A percentile compares a stretch with the other conserved stretches of the same genome.
phyloP scores from a whole-genome alignment of 2,113 vertebrate species.

The Motacilla tschutschensis region DNA sequence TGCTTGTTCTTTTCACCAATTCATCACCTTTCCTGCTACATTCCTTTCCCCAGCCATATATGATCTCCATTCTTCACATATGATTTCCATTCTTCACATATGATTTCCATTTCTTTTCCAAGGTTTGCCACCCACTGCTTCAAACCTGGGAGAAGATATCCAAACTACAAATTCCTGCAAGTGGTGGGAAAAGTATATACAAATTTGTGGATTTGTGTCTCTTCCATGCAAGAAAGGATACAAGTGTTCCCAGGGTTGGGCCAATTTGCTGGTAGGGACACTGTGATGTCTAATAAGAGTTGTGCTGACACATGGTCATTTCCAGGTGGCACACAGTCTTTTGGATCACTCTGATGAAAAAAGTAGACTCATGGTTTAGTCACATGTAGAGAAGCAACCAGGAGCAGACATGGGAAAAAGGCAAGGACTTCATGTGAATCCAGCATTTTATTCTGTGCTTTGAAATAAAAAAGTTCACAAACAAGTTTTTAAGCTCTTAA shows the following conservation, averaged over 20 bases:
- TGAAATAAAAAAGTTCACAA: neutral
- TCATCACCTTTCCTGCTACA: neutral
- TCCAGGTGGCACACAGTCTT: neutral
- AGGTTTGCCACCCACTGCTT: neutral
- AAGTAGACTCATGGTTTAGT: neutral
- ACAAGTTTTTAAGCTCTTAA: neutral
- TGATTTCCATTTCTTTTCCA: neutral
- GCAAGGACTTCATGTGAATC: neutral
- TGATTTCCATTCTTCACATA: neutral
- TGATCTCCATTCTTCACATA: neutral
- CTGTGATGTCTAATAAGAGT: neutral
- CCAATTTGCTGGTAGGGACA: neutral
- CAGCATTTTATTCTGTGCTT: neutral
- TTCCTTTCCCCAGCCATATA: neutral
- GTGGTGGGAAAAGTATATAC: neutral
- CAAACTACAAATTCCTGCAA: neutral
- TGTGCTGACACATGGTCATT: neutral
- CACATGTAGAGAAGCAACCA: neutral
- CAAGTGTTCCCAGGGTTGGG: neutral
- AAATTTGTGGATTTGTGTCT: neutral
- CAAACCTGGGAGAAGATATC: neutral
- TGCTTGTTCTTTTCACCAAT: neutral
- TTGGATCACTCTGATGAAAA: neutral
- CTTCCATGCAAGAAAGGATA: neutral
- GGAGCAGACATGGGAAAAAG: neutral